Base-by-base conservation (phyloP, 2,888 invertebrate genomes). In the Blastobasis adustella region DNA sequence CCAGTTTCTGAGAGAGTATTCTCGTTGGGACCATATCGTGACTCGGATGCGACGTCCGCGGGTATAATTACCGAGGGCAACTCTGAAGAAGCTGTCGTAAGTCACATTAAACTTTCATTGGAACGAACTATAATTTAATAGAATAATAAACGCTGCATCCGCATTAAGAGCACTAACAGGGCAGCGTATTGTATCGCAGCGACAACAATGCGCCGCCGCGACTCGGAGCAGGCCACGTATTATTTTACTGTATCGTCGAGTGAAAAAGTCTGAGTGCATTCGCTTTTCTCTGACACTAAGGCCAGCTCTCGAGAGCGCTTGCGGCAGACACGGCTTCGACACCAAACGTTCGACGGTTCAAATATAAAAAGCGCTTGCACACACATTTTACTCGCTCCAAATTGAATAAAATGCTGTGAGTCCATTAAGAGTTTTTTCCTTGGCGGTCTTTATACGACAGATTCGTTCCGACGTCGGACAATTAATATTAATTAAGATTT, bases 401-500 rank as follows among this genome's bases (percentile, higher is more conserved):
- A 23, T 65, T 58, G 59, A 69, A 71, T 71, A 70, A 71, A 71
- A 67, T 66, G 61, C 61, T 63, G 66, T 59, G 62, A 61, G 56
- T 66, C 67, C 67, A 66, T 68, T 69, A 69, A 54, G 61, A 70
- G 64, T 79, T 79, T 74, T 82, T 69, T 71, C 63, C 73, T 56
- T 68, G 73, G 69, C 68, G 63, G 80, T 84, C 80, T 81, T 76
- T 78, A 73, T 77, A 80, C 82, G 81, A 80, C 83, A 83, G 85
- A 87, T 87, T 86, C 85, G 83, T 83, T 82, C 83, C 79, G 81
- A 79, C 85, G 80, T 82, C 73, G 71, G 73, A 86, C 87, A 88
- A 88, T 88, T 88, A 87, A 86, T 88, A 88, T 85, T 86, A 88
- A 87, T 88, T 88, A 87, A 82, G 85, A 88, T 86, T 87, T 88